phyloP scores from a whole-genome alignment of 2,797 vertebrate genomes.

The Champsocephalus esox region DNA sequence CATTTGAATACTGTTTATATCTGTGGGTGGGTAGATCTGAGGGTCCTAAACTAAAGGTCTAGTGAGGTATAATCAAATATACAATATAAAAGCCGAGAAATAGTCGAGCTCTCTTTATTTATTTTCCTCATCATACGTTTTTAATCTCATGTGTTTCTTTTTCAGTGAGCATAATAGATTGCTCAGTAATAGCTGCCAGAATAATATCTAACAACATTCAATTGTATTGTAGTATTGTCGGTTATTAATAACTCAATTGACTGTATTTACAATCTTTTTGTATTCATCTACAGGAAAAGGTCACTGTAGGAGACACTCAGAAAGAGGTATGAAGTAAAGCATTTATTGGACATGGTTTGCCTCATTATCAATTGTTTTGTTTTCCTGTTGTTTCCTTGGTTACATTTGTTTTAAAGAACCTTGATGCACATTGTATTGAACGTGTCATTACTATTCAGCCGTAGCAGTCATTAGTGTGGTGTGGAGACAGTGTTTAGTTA shows the following conservation, averaged over 20 bases:
- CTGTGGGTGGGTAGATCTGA: background rate
- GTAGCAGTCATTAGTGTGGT: background rate
- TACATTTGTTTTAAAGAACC: background rate
- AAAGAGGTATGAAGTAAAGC: conserved; percentile 79
- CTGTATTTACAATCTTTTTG: background rate
- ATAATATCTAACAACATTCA: background rate
- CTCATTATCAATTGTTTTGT: background rate
- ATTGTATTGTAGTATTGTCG: background rate
- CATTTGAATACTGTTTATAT: background rate
- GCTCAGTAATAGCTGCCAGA: background rate
- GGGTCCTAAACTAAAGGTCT: background rate
- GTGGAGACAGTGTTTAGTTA: background rate
- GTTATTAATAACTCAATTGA: conserved; percentile 1
- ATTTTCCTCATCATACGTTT: conserved; percentile 1
- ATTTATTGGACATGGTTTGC: background rate
- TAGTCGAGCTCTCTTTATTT: background rate
- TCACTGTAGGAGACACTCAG: conserved; percentile 71
- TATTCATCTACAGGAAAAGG: conserved; percentile 78
- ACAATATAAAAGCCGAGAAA: background rate
- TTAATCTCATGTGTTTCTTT: conserved; percentile 1
- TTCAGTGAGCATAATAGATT: background rate
- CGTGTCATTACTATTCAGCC: background rate
- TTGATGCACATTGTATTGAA: background rate
- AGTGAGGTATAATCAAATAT: background rate
- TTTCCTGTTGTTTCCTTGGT: background rate